phyloP scores from a whole-genome alignment of 2,888 invertebrate genomes.

The Hemistola chrysoprasaria region DNA sequence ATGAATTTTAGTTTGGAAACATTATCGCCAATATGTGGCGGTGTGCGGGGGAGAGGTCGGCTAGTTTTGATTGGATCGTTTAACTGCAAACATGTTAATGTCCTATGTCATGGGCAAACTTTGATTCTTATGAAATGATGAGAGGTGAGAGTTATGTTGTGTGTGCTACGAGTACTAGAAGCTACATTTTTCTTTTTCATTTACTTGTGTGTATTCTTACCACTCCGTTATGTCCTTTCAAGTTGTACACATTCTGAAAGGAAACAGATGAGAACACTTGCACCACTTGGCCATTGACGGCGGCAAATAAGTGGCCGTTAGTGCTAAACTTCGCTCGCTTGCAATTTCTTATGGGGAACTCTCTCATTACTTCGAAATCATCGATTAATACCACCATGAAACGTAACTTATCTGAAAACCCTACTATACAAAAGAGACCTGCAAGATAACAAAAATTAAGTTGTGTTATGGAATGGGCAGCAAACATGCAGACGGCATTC shows the following conservation, averaged over 20 bases:
- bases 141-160: too few relatives aligned
- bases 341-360: slow-evolving; percentile 89
- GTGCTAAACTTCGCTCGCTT: slow-evolving; percentile 90
- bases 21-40: too few relatives aligned
- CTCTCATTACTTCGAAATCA: slow-evolving; percentile 88
- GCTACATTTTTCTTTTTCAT: too few relatives aligned
- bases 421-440: slow-evolving; percentile 93
- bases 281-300: slow-evolving; percentile 93
- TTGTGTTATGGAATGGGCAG: too few relatives aligned
- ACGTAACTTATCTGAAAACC: slow-evolving; percentile 94
- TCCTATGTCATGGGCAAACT: too few relatives aligned
- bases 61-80: too few relatives aligned
- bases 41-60: too few relatives aligned
- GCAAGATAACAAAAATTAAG: slow-evolving; percentile 38
- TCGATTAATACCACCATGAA: slow-evolving; percentile 94
- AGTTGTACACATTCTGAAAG: slow-evolving; percentile 87
- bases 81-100: too few relatives aligned
- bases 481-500: too few relatives aligned
- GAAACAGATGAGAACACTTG: slow-evolving; percentile 92
- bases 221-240: slow-evolving; percentile 91
- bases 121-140: too few relatives aligned
- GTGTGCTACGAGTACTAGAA: too few relatives aligned
- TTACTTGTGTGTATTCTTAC: slow-evolving; percentile 57
- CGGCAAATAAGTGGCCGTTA: slow-evolving; percentile 95
- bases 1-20: too few relatives aligned